phyloP scores from a whole-genome alignment of 1,140 invertebrate species.

The Apis cerana region DNA sequence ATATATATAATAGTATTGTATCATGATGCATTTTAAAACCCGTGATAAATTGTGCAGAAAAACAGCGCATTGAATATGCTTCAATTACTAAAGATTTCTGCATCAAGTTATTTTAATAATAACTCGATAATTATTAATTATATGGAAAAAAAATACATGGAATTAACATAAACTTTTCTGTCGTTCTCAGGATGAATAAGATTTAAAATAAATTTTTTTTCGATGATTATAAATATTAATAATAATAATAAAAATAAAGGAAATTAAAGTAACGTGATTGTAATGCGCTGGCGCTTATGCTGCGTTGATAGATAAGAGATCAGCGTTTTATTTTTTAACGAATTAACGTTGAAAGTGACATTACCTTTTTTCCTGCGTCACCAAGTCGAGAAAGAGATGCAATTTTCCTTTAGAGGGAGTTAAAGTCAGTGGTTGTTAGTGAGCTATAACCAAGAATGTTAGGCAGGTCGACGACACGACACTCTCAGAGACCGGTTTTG shows the following conservation, averaged over 20 bases:
- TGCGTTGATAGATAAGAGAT: not conserved
- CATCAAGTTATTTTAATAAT: not conserved
- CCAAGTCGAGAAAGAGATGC: slow-evolving; percentile 11
- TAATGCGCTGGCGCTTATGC: too few species aligned
- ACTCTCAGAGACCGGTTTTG: slow-evolving; percentile 65
- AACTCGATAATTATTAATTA: slow-evolving; percentile 4
- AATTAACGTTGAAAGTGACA: not conserved
- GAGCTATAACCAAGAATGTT: slow-evolving; percentile 67
- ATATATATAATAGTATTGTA: slow-evolving; percentile 1
- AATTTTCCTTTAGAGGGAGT: slow-evolving; percentile 31
- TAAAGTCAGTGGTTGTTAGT: slow-evolving; percentile 48
- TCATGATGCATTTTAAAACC: slow-evolving; percentile 6
- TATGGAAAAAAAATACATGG: not conserved
- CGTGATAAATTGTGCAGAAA: slow-evolving; percentile 34
- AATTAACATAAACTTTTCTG: too few species aligned
- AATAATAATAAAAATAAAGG: not conserved
- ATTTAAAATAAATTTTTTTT: too few species aligned
- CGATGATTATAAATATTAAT: not conserved
- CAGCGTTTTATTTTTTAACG: not conserved
- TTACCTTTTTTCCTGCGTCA: not conserved
- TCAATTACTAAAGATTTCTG: slow-evolving; percentile 13
- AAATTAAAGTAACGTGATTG: not conserved
- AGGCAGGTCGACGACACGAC: slow-evolving; percentile 69
- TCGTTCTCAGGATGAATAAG: not conserved
- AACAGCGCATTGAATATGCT: slow-evolving; percentile 1